Evolutionary conservation across 2,113 vertebrate genomes (phyloP), one percentile per base, ranked within the genome.

Genomic region (Poeciliopsis turrubarensis): DNA sequence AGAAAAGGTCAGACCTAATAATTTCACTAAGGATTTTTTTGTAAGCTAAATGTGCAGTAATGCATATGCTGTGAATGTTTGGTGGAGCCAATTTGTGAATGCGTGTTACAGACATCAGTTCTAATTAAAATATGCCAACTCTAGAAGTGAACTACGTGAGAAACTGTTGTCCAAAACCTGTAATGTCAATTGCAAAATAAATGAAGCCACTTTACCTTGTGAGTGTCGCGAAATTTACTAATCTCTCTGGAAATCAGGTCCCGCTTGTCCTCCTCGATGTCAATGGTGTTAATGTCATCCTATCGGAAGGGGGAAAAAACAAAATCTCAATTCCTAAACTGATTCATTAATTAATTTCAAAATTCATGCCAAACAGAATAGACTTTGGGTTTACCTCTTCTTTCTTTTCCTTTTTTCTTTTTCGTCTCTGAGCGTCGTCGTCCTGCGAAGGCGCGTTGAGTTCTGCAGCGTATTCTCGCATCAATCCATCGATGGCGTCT

Each of bases 211-310:
- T 95, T 96, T 96, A 99, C 98, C 98, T 98, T 99, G 95, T 99
- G 98, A 83, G 98, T 99, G 92, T 99, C 98, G 88, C 98, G 97
- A 94, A 99, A 99, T 97, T 99, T 99, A 97, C 97, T 99, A 95
- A 99, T 99, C 95, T 99, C 98, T 95, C 97, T 96, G 84, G 98
- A 99, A 96, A 99, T 99, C 94, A 99, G 95, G 95, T 99, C 98
- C 95, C 98, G 96, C 95, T 99, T 99, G 93, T 99, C 98, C 91
- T 99, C 98, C 93, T 99, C 98, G 95, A 99, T 98, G 93, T 99
- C 98, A 91, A 99, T 99, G 85, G 97, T 96, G 93, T 97, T 99
- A 93, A 99, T 97, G 93, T 99, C 98, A 88, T 99, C 97, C 97
- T 99, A 85, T 29, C 32, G 22, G 14, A 15, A 41, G 39, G 39